Evolutionary conservation across 2,888 invertebrate genomes (phyloP).

Genomic region (Drosophila nr. perissopoda): DNA sequence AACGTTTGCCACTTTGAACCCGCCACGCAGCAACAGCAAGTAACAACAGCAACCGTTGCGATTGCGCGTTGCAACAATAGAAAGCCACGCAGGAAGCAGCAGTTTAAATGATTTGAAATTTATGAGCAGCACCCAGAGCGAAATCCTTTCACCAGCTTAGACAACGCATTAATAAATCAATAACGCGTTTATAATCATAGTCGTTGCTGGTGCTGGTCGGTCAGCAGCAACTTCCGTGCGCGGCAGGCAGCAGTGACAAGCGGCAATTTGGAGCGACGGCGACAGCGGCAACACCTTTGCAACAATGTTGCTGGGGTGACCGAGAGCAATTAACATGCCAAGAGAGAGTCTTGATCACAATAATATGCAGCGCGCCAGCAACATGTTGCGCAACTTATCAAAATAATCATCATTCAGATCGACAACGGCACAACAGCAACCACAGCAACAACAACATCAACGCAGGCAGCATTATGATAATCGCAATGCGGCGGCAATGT

Average conservation of each 20-base stretch:
- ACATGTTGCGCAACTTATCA: slow-evolving; percentile 74
- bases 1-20: slow-evolving; percentile 58
- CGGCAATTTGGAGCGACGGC: slow-evolving; percentile 63
- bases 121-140: slow-evolving; percentile 70
- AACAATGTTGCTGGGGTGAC: slow-evolving; percentile 64
- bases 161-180: slow-evolving; percentile 74
- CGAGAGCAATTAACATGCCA: slow-evolving; percentile 66
- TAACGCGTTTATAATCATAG: slow-evolving; percentile 76
- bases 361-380: slow-evolving; percentile 41
- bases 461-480: slow-evolving; percentile 73
- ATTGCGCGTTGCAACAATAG: slow-evolving; percentile 54
- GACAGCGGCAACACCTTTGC: slow-evolving; percentile 59
- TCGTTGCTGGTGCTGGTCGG: slow-evolving; percentile 34
- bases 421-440: slow-evolving; percentile 42
- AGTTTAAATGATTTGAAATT: slow-evolving; percentile 70
- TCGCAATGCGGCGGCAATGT: slow-evolving; percentile 70
- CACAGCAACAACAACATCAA: slow-evolving; percentile 28
- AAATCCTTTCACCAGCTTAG: slow-evolving; percentile 75
- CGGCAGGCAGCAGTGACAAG: slow-evolving; percentile 63
- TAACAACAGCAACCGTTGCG: slow-evolving; percentile 10
- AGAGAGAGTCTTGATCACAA: slow-evolving; percentile 29
- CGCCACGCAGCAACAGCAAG: slow-evolving; percentile 32
- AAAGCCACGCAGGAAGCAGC: slow-evolving; percentile 66
- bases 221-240: slow-evolving; percentile 60
- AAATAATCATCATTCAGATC: slow-evolving; percentile 75